These are phyloP conservation scores for Eutolmus rufibarbis DNA, from an alignment of 2,888 invertebrate species.

Conservation along the genomic window DNA sequence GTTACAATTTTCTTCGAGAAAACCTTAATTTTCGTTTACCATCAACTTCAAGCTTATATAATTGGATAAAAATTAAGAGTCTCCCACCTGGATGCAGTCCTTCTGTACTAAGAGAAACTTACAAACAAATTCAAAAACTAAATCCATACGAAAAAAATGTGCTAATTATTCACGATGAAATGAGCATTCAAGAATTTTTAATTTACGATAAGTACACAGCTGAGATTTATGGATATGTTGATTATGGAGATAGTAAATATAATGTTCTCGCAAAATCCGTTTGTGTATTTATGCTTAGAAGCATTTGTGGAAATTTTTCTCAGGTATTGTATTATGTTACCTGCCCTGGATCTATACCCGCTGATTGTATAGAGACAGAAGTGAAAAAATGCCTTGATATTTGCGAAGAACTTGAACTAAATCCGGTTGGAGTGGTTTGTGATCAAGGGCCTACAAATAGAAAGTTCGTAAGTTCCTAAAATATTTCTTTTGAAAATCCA, in stretches of 20 bases:
- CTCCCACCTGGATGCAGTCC: background rate
- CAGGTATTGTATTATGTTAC: background rate
- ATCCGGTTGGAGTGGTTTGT: background rate
- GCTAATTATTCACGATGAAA: background rate
- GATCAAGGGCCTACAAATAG: background rate
- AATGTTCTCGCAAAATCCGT: background rate
- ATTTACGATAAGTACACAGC: slow-evolving; percentile 3
- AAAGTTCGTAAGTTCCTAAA: background rate
- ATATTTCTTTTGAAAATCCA: background rate
- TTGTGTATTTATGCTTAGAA: slow-evolving; percentile 9
- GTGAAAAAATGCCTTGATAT: background rate
- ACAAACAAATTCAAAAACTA: background rate
- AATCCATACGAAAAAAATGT: background rate
- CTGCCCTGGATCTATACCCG: background rate
- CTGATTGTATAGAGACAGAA: background rate
- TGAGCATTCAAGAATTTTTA: background rate
- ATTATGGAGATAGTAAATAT: background rate
- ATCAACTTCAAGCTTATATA: background rate
- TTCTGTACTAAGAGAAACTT: background rate
- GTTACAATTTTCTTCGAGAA: background rate
- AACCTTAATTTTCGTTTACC: background rate
- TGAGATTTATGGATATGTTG: background rate
- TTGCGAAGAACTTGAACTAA: background rate
- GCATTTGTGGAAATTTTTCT: slow-evolving; percentile 2
- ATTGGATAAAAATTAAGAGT: background rate